These are phyloP conservation scores for Alviniconcha strummeri DNA, from an alignment of 2,888 invertebrate species.

Conservation along the genomic window DNA sequence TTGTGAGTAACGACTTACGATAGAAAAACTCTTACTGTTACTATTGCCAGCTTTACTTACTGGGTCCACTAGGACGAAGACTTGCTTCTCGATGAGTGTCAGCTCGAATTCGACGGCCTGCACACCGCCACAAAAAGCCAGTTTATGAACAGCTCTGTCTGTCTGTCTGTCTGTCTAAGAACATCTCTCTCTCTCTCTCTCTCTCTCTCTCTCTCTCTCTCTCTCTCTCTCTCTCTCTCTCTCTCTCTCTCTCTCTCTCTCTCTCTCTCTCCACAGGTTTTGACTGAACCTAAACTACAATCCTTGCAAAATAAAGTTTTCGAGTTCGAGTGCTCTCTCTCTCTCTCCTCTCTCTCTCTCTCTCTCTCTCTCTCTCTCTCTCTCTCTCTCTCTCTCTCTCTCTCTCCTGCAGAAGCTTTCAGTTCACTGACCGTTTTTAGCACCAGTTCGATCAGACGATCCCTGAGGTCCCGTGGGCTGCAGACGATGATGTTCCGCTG, in stretches of 20 bases:
- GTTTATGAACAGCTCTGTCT: background rate
- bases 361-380: background rate
- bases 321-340: too few relatives aligned
- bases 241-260: background rate
- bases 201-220: background rate
- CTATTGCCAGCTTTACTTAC: slow-evolving; percentile 43
- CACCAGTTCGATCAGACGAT: slow-evolving; percentile 55
- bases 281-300: too few relatives aligned
- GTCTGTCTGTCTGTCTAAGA: background rate
- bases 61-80: slow-evolving; percentile 58
- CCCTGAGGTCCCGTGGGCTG: slow-evolving; percentile 59
- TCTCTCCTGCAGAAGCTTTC: background rate
- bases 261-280: background rate
- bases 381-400: background rate
- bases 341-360: background rate
- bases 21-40: too few relatives aligned
- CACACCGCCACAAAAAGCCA: slow-evolving; percentile 11
- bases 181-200: background rate
- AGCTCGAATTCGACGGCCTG: slow-evolving; percentile 56
- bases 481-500: slow-evolving; percentile 59
- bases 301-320: too few relatives aligned
- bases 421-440: slow-evolving; percentile 48
- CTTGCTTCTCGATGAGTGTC: slow-evolving; percentile 49
- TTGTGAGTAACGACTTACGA: too few relatives aligned
- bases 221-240: background rate